phyloP scores from a whole-genome alignment of 2,113 vertebrate genomes.

The Paratilapia polleni region DNA sequence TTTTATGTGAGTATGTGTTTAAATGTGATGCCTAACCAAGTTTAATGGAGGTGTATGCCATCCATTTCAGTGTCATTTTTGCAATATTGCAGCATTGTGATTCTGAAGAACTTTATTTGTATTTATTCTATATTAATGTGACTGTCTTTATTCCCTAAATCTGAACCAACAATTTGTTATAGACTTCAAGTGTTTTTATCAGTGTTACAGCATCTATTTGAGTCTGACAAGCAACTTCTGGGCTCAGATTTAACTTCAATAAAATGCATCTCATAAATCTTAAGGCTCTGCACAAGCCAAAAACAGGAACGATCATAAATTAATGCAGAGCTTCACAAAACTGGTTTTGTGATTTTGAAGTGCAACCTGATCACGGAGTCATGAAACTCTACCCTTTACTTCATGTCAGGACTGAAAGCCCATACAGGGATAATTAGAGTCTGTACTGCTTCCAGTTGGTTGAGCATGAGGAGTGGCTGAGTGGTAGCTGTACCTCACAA shows the following conservation, averaged over 20 bases:
- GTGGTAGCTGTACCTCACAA: background rate
- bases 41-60: background rate
- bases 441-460: background rate
- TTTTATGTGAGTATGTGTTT: background rate
- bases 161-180: background rate
- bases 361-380: conserved; percentile 15
- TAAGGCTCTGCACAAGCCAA: background rate
- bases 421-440: conserved; percentile 13
- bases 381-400: background rate
- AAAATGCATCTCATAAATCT: conserved; percentile 27
- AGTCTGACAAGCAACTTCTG: conserved; percentile 4
- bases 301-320: background rate
- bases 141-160: background rate
- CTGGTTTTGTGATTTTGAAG: background rate
- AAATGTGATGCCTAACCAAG: background rate
- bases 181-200: background rate
- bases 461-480: background rate
- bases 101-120: background rate
- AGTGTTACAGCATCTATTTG: background rate
- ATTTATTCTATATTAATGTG: background rate
- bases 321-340: background rate
- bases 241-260: conserved; percentile 3
- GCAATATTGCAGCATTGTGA: background rate
- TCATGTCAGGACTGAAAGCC: conserved; percentile 8
- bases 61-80: background rate